Percentiles rank a stretch among this genome's conserved stretches.
Conservation (phyloP, 2,888 invertebrate species). For the Agonopterix arenella region DNA sequence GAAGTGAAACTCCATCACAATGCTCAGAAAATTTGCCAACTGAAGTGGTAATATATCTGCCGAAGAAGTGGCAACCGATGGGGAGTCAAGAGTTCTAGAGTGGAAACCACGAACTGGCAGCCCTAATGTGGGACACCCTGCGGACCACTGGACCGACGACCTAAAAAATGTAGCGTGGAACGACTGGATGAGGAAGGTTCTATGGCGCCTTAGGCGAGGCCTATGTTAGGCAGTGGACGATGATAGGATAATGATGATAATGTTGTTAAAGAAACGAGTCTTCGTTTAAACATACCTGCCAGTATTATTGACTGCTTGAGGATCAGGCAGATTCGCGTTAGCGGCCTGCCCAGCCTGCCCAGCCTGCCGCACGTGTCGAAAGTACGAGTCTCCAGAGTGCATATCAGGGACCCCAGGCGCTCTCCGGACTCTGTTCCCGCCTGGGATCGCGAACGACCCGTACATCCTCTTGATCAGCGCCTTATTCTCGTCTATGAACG, state of each 20-base stretch:
- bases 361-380: slow-evolving; percentile 61
- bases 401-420: slow-evolving; percentile 77
- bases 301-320: slow-evolving; percentile 60
- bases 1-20: too few relatives aligned
- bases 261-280: background rate
- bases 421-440: slow-evolving; percentile 54
- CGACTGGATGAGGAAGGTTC: too few relatives aligned
- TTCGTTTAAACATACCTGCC: slow-evolving; percentile 38
- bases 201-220: too few relatives aligned
- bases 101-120: too few relatives aligned
- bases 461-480: slow-evolving; percentile 96
- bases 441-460: slow-evolving; percentile 85
- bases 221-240: too few relatives aligned
- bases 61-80: too few relatives aligned
- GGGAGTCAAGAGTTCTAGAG: too few relatives aligned
- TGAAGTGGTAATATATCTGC: too few relatives aligned
- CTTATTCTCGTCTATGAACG: slow-evolving; percentile 96
- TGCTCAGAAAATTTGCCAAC: too few relatives aligned
- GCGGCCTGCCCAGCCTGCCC: slow-evolving; percentile 53
- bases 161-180: too few relatives aligned
- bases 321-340: slow-evolving; percentile 55
- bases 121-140: too few relatives aligned
- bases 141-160: too few relatives aligned
- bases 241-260: background rate
- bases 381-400: slow-evolving; percentile 60